phyloP scores from a whole-genome alignment of 2,888 invertebrate genomes.

The Temnothorax rugatulus region DNA sequence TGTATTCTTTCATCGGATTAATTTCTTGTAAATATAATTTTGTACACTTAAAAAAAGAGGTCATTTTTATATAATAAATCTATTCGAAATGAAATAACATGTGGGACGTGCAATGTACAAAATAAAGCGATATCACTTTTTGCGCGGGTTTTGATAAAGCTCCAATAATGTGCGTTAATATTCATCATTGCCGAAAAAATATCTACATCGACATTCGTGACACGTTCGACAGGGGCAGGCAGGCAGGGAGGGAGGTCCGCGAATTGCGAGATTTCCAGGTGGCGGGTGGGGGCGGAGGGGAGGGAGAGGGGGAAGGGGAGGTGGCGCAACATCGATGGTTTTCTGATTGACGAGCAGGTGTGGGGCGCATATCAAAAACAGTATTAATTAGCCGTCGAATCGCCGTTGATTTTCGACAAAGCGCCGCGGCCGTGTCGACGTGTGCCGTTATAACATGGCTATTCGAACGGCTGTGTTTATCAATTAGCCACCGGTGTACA shows the following conservation, averaged over 20 bases:
- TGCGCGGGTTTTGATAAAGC: conserved; percentile 37
- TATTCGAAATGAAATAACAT: neutral
- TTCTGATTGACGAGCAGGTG: conserved; percentile 63
- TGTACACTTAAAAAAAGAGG: too few relatives aligned
- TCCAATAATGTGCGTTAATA: conserved; percentile 50
- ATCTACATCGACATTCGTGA: conserved; percentile 51
- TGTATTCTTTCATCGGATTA: neutral
- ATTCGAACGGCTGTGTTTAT: conserved; percentile 60
- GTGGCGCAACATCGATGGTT: conserved; percentile 48
- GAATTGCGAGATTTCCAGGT: conserved; percentile 41
- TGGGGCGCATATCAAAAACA: conserved; percentile 60
- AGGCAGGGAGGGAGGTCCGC: neutral
- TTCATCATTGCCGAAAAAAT: conserved; percentile 44
- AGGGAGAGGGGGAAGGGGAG: conserved; percentile 1
- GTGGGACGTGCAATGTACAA: neutral
- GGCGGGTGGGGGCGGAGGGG: neutral
- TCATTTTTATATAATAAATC: neutral
- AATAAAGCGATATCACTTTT: conserved; percentile 39
- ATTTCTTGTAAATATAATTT: neutral
- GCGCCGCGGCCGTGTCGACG: conserved; percentile 19
- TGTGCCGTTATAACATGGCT: conserved; percentile 40
- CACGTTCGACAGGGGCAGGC: conserved; percentile 40
- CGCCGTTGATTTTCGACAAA: conserved; percentile 64
- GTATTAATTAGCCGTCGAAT: conserved; percentile 67
- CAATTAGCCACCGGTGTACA: conserved; percentile 62